Percentiles rank a stretch among this genome's conserved stretches.
These are phyloP conservation scores for Hypothenemus hampei DNA, from an alignment of 1,140 invertebrate genomes.

Conservation along the genomic window DNA sequence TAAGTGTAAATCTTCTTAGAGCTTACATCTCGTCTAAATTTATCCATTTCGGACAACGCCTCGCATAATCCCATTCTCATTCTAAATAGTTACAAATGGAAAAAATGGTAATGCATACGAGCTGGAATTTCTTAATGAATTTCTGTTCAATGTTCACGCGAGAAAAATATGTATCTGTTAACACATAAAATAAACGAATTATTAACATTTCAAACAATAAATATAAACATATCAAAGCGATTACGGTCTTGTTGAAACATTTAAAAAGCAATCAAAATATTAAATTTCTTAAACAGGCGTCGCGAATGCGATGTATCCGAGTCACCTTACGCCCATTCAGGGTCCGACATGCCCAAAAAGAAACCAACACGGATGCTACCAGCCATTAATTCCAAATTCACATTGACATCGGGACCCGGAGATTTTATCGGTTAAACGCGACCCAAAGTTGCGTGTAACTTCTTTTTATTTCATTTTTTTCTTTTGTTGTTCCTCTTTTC, in stretches of 20 bases:
- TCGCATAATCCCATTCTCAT: too few species aligned
- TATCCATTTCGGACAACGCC: too few species aligned
- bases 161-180: too few species aligned
- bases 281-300: constrained; percentile 17
- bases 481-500: not conserved
- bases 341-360: constrained; percentile 1
- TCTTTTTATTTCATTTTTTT: constrained; percentile 9
- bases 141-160: too few species aligned
- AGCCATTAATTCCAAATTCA: constrained; percentile 22
- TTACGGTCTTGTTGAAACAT: constrained; percentile 10
- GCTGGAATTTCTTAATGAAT: too few species aligned
- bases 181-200: constrained; percentile 1
- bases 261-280: constrained; percentile 18
- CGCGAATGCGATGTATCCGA: constrained; percentile 8
- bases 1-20: too few species aligned
- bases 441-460: constrained; percentile 20
- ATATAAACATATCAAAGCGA: constrained; percentile 3
- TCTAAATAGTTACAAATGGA: too few species aligned
- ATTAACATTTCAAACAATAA: constrained; percentile 4
- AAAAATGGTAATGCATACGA: too few species aligned
- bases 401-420: constrained; percentile 23
- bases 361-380: constrained; percentile 22
- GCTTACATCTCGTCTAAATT: too few species aligned
- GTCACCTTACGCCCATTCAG: constrained; percentile 20
- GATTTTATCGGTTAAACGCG: constrained; percentile 22